A percentile compares a stretch with the other conserved stretches of the same genome.
Evolutionary conservation across 2,888 invertebrate species (phyloP).

Genomic region (Ischnus inquisitorius): DNA sequence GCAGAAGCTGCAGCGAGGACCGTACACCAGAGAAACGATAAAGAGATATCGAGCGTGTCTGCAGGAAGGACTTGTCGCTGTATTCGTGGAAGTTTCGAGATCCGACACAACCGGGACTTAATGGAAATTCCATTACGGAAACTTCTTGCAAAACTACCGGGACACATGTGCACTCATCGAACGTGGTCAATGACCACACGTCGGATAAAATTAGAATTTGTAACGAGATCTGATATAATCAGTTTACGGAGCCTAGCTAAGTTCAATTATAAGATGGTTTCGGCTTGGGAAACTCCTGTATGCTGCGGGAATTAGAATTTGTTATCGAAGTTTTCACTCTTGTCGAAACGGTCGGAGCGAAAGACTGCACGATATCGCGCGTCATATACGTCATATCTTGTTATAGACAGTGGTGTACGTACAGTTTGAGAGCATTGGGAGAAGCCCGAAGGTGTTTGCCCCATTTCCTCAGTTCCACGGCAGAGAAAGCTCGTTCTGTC

Average conservation of each 20-base stretch:
- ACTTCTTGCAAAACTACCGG: not conserved
- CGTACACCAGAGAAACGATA: conserved; percentile 46
- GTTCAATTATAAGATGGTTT: not conserved
- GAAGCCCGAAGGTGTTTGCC: conserved; percentile 25
- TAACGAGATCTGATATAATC: not conserved
- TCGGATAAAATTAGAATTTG: not conserved
- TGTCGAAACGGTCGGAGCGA: not conserved
- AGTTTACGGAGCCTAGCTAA: not conserved
- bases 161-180: not conserved
- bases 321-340: not conserved
- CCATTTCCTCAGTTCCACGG: conserved; percentile 18
- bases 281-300: not conserved
- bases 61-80: conserved; percentile 26
- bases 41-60: conserved; percentile 67
- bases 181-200: not conserved
- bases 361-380: not conserved
- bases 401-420: not conserved
- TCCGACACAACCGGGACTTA: conserved; percentile 3
- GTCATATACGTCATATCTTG: conserved; percentile 19
- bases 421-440: not conserved
- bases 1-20: conserved; percentile 45
- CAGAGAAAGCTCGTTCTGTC: conserved; percentile 40
- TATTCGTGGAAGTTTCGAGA: not conserved
- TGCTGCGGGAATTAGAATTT: not conserved
- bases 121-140: conserved; percentile 34